Conservation (phyloP, 2,113 vertebrate genomes). For the Chaetura pelagica region DNA sequence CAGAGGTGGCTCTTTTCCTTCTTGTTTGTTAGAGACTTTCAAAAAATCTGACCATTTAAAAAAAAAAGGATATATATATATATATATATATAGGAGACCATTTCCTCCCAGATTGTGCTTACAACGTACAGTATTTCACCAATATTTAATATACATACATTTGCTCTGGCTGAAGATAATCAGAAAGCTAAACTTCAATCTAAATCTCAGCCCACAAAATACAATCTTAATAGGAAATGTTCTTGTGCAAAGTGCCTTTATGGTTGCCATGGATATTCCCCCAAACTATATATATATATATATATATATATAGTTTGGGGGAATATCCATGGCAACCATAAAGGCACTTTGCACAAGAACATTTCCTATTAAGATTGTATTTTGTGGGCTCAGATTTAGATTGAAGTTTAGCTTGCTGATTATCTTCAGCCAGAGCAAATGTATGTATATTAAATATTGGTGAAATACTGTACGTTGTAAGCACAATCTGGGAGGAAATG, state of each 20-base stretch:
- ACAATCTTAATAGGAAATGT: background rate
- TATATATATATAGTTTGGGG: background rate
- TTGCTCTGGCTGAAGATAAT: background rate
- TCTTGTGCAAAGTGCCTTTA: background rate
- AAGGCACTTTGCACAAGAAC: background rate
- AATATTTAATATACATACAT: background rate
- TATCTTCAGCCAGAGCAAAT: background rate
- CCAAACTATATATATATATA: background rate
- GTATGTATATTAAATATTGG: background rate
- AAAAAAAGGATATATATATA: background rate
- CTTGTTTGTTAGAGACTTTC: background rate
- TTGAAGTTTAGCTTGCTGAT: background rate
- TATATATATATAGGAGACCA: too few species aligned
- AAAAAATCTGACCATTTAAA: background rate
- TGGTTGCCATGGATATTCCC: background rate
- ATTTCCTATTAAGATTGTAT: background rate
- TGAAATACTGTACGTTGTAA: background rate
- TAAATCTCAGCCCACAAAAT: background rate
- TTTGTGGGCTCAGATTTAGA: background rate
- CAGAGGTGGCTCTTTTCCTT: background rate
- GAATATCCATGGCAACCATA: background rate
- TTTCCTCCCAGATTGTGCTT: background rate
- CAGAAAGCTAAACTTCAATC: background rate
- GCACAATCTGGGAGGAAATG: background rate
- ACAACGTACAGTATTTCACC: background rate